Conservation (phyloP, 1,140 invertebrate species). For the Tribolium madens region DNA sequence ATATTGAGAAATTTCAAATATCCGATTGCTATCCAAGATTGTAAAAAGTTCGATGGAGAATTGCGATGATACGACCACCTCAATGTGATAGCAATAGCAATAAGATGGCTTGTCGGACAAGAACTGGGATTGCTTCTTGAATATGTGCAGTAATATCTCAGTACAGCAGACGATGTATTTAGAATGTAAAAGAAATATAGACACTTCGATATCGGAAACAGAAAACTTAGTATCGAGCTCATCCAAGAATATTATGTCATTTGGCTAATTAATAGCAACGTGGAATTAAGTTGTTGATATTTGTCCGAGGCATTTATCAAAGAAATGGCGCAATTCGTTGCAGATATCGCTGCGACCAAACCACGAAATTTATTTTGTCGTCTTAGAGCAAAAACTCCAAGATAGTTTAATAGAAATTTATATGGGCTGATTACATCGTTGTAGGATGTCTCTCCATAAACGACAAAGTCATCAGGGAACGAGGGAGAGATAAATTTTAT, state of each 20-base stretch:
- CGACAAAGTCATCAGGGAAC: slow-evolving; percentile 24
- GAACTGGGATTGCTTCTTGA: slow-evolving; percentile 52
- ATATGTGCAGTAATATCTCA: slow-evolving; percentile 40
- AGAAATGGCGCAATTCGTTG: slow-evolving; percentile 7
- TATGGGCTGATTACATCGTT: slow-evolving; percentile 26
- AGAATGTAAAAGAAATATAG: background rate
- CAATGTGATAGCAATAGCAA: slow-evolving; percentile 47
- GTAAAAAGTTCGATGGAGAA: slow-evolving; percentile 51
- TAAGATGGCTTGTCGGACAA: slow-evolving; percentile 46
- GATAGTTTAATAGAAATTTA: slow-evolving; percentile 15
- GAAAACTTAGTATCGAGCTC: background rate
- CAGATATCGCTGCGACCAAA: background rate
- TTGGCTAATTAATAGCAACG: no score
- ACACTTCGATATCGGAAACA: background rate
- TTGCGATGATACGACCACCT: slow-evolving; percentile 45
- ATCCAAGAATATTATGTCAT: no score
- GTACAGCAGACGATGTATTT: slow-evolving; percentile 22
- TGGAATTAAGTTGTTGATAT: no score
- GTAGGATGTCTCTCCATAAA: slow-evolving; percentile 5
- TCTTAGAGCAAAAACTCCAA: background rate
- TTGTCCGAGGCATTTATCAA: background rate
- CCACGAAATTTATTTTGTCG: slow-evolving; percentile 2
- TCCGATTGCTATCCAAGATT: slow-evolving; percentile 50
- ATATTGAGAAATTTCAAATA: slow-evolving; percentile 54
- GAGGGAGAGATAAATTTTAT: slow-evolving; percentile 29